Evolutionary conservation across 2,797 vertebrate species (phyloP).

Genomic region (Neosalanx taihuensis): DNA sequence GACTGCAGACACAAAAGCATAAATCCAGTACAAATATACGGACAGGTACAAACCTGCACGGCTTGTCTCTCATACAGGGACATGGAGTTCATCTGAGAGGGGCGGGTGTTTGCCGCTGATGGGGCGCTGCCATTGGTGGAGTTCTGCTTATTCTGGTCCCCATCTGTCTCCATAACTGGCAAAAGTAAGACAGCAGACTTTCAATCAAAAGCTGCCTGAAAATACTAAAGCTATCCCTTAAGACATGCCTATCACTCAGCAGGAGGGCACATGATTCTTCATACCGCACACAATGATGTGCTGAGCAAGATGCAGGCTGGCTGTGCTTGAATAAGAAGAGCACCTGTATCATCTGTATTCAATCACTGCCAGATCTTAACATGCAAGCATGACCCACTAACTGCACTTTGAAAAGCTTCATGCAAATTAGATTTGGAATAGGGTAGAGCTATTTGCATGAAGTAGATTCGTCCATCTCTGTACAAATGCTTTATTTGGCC

Average conservation of each 20-base stretch:
- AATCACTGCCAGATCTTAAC: not conserved
- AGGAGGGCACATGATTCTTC: not conserved
- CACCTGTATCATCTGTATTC: not conserved
- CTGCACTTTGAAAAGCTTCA: too few species aligned
- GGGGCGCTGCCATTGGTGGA: constrained; percentile 82
- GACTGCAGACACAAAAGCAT: not conserved
- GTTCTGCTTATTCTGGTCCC: constrained; percentile 86
- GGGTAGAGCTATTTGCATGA: not conserved
- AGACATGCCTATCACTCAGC: constrained; percentile 14
- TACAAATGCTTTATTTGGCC: too few species aligned
- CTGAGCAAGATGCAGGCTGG: too few species aligned
- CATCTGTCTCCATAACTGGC: constrained; percentile 88
- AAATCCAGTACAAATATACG: constrained; percentile 6
- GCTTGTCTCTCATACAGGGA: constrained; percentile 95
- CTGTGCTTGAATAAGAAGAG: not conserved
- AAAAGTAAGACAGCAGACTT: constrained; percentile 24
- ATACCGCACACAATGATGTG: constrained; percentile 10
- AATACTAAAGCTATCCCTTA: not conserved
- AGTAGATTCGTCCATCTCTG: not conserved
- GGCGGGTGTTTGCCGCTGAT: constrained; percentile 84
- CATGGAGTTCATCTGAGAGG: constrained; percentile 92
- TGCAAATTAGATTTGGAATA: too few species aligned
- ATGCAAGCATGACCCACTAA: not conserved
- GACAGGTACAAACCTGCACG: constrained; percentile 81
- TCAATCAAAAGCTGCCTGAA: constrained; percentile 26